Conservation (phyloP, 2,888 invertebrate genomes). For the Dasypolia templi region DNA sequence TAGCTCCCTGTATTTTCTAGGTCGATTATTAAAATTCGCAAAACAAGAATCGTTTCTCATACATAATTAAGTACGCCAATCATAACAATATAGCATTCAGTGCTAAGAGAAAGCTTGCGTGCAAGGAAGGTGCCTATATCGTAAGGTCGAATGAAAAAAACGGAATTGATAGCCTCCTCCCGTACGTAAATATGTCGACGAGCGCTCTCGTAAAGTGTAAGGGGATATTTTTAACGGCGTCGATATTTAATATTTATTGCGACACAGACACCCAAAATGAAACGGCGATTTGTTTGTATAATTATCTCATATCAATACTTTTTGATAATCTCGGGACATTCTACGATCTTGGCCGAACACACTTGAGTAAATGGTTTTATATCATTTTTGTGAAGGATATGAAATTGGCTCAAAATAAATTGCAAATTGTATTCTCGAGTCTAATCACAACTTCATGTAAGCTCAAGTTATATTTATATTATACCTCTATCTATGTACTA, state of each 20-base stretch:
- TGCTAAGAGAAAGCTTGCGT: constrained; percentile 79
- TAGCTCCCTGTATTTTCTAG: constrained; percentile 14
- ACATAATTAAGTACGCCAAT: constrained; percentile 55
- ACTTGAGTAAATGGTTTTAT: neutral
- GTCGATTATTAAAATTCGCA: constrained; percentile 34
- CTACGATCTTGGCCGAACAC: constrained; percentile 36
- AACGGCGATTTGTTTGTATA: constrained; percentile 86
- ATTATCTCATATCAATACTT: constrained; percentile 76
- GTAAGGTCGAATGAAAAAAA: constrained; percentile 83
- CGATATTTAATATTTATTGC: constrained; percentile 91
- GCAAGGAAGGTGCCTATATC: constrained; percentile 70
- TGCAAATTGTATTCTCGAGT: neutral
- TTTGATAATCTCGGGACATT: constrained; percentile 60
- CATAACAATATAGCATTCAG: constrained; percentile 71
- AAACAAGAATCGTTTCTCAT: constrained; percentile 44
- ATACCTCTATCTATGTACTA: neutral
- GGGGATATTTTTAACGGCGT: constrained; percentile 89
- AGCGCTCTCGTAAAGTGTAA: constrained; percentile 89
- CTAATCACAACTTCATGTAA: neutral
- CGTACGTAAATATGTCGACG: constrained; percentile 88
- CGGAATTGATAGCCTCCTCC: constrained; percentile 85
- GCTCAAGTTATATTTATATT: neutral
- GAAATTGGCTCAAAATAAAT: neutral
- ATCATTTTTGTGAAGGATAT: neutral
- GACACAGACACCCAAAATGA: constrained; percentile 89